Evolutionary conservation across 1,140 invertebrate genomes (phyloP), one percentile per base, ranked within the genome.

Genomic region (Papilio glaucus): DNA sequence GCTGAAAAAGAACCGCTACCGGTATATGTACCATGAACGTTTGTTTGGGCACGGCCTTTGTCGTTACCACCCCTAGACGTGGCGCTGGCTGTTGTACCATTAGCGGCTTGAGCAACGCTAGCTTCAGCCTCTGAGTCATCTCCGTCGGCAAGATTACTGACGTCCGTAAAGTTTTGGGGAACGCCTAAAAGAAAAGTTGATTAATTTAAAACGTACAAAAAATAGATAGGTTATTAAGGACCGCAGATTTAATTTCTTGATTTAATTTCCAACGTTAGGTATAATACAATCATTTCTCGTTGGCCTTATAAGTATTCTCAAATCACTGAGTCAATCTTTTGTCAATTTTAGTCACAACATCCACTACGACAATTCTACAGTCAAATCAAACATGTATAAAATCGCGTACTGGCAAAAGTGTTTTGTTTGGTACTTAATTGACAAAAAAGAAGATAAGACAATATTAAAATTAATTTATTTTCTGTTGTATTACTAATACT

Each of bases 1-100:
- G 97, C 97, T 73, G 96, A 96, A 83, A 97, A 97, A 7, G 96
- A 95, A 45, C 96, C 96, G 62, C 94, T 94, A 7, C 96, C 96
- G 18, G 94, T 95, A 83, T 97, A 97, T 0, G 94, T 95, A 18
- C 97, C 97, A 33, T 95, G 96, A 1, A 97, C 96, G 92, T 97
- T 96, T 4, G 96, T 96, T 84, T 97, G 96, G 0, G 96, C 95
- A 12, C 95, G 95, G 24, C 96, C 96, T 74, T 95, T 94, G 26
- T 95, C 94, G 77, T 95, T 96, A 79, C 94, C 95, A 24, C 97
- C 97, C 86, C 96, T 95, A 24, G 97, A 95, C 45, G 95, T 95
- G 8, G 96, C 96, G 72, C 94, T 94, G 1, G 96, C 96, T 77
- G 95, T 94, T 2, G 96, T 97, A 78, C 96, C 96, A 72, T 96